Evolutionary conservation across 2,888 invertebrate species (phyloP), one percentile per base, ranked within the genome.

Genomic region (Brenthis hecate): DNA sequence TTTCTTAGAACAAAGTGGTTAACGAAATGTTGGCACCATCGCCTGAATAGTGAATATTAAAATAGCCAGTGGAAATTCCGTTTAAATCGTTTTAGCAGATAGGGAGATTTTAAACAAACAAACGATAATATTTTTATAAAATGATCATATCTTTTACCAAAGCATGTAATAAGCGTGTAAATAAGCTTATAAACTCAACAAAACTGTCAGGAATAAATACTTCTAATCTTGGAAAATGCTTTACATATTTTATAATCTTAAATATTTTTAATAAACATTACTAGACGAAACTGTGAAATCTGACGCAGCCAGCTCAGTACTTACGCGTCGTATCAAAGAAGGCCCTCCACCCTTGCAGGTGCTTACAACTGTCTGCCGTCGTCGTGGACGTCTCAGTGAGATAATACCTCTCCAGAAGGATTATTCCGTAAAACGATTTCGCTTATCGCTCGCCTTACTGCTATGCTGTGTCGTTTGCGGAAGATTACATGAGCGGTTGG

Each of bases 401-500:
- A 83, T 85, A 85, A 86, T 85, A 80, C 85, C 84, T 82, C 86
- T 86, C 80, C 80, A 82, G 79, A 57, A 65, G 69, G 72, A 71
- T 71, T 71, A 73, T 62, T 60, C 69, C 58, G 61, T 61, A 55
- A 68, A 70, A 71, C 56, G 65, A 63, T 62, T 66, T 57, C 55
- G 65, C 68, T 72, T 72, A 62, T 71, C 66, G 56, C 43, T 48
- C 19, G 55, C 61, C 63, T 63, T 55, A 19, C 57, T 53, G 51
- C 51, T 43, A 43, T 65, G 65, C 57, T 56, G 55, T 55, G 61
- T 66, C 56, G 61, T 61, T 67, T 67, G 50, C 48, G 32, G 61
- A 43, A 67, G 61, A 67, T 67, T 62, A 67, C 60, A 55, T 48
- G 55, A 60, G 57, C 61, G 56, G 50, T 56, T 50, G 51, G 58